phyloP scores from a whole-genome alignment of 2,113 vertebrate genomes.

The Microcebus murinus region DNA sequence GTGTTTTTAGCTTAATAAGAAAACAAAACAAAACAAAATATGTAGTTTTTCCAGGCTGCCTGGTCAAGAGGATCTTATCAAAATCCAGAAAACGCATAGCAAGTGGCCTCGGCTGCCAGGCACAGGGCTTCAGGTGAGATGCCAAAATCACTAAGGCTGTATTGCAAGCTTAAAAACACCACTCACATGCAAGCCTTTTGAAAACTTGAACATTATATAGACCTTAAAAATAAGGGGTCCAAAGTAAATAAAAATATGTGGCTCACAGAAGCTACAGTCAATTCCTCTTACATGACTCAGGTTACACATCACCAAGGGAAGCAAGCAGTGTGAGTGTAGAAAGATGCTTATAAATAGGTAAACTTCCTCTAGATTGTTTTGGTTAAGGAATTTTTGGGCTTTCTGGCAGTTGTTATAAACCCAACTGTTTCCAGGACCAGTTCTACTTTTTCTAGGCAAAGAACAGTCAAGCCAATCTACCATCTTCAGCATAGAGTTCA shows the following conservation, averaged over 20 bases:
- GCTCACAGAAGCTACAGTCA: background rate
- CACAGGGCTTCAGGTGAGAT: background rate
- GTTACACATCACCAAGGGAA: background rate
- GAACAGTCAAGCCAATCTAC: background rate
- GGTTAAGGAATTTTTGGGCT: background rate
- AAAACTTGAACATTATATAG: background rate
- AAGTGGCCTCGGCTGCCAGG: background rate
- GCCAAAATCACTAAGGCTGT: background rate
- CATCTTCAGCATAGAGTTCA: background rate
- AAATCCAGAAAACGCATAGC: background rate
- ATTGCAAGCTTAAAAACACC: background rate
- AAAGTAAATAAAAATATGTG: background rate
- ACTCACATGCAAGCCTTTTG: background rate
- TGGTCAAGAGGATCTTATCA: background rate
- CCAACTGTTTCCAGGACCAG: background rate
- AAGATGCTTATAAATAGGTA: background rate
- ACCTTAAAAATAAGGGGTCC: slow-evolving; percentile 17
- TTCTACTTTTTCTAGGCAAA: slow-evolving; percentile 5
- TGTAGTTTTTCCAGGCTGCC: background rate
- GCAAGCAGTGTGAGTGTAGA: background rate
- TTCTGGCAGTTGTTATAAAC: slow-evolving; percentile 25
- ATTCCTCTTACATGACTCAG: background rate
- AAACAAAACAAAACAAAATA: background rate
- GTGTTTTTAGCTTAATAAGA: slow-evolving; percentile 15
- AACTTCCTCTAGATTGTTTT: background rate